These are phyloP conservation scores for Xenopus laevis DNA, from an alignment of 2,113 vertebrate genomes.

Conservation along the genomic window DNA sequence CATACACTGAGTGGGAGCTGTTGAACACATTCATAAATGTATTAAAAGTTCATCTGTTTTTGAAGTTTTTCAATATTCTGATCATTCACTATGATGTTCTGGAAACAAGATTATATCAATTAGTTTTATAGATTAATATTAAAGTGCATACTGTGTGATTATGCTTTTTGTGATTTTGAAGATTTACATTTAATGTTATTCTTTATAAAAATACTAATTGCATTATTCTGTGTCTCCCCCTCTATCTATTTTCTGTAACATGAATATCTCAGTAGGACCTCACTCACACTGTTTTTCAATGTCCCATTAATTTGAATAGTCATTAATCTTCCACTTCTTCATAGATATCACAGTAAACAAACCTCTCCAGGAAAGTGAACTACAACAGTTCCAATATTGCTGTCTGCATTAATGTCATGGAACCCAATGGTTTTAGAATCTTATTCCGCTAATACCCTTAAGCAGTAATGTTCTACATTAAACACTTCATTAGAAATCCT, in stretches of 20 bases:
- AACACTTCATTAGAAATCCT: constrained; percentile 45
- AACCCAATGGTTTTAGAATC: constrained; percentile 40
- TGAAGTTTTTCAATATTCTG: neutral
- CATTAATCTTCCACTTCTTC: constrained; percentile 45
- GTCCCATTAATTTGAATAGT: constrained; percentile 41
- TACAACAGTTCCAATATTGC: constrained; percentile 42
- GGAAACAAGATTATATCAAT: neutral
- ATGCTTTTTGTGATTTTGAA: constrained; percentile 14
- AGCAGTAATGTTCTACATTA: constrained; percentile 44
- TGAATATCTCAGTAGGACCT: constrained; percentile 36
- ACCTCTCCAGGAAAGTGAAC: constrained; percentile 43
- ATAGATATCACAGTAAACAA: constrained; percentile 46
- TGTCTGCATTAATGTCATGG: constrained; percentile 41
- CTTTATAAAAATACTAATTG: constrained; percentile 29
- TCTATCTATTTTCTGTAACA: constrained; percentile 12
- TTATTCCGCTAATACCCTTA: constrained; percentile 43
- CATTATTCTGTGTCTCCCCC: constrained; percentile 2
- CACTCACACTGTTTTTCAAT: constrained; percentile 45
- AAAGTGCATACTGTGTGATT: constrained; percentile 3
- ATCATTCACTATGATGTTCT: neutral
- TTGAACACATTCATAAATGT: too few relatives aligned
- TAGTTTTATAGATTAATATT: constrained; percentile 1
- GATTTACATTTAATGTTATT: constrained; percentile 20
- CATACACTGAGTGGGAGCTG: neutral
- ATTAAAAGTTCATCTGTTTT: too few relatives aligned